Base-by-base conservation (phyloP, 2,113 vertebrate species). In the Neogale vison region DNA sequence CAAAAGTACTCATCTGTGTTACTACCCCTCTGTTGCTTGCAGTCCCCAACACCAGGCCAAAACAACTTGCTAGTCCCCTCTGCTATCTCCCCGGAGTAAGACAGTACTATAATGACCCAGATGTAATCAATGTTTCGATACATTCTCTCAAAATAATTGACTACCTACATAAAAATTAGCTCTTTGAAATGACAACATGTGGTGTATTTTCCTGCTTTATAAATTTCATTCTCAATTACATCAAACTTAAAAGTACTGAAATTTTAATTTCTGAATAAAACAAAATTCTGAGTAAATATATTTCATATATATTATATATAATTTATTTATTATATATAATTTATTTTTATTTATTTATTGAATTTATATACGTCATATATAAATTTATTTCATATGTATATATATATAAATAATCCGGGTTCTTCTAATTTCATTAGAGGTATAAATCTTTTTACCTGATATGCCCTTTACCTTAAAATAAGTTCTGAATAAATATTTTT, bases 401-500 rank as follows among this genome's bases (percentile, higher is more conserved):
- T 23, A 39, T 55, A 77, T 59, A 47, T 8, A 74, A 71, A 39
- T 1, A 24, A 82, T 88, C 26, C 24, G 72, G 82, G 77, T 81
- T 85, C 39, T 94, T 96, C 76, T 36, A 67, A 61, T 11, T 55
- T 86, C 17, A 93, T 88, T 14, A 79, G 7, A 34, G 34, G 7
- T 20, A 31, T 86, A 82, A 59, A 55, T 29, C 11, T 47, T 96
- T 77, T 52, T 91, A 36, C 31, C 50, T 31, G 6, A 85, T 77
- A 69, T 29, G 1, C 20, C 1, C 1, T 65, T 89, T 84, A 39
- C 12, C 71, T 20, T 88, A 61, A 84, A 81, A 79, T 63, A 50
- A 79, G 3, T 52, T 88, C 34, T 88, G 8, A 94, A 93, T 84
- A 97, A 93, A 88, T 65, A 94, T 39, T 91, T 96, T 57, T 67